Base-by-base conservation (phyloP, 2,113 vertebrate genomes). In the Jacana jacana region DNA sequence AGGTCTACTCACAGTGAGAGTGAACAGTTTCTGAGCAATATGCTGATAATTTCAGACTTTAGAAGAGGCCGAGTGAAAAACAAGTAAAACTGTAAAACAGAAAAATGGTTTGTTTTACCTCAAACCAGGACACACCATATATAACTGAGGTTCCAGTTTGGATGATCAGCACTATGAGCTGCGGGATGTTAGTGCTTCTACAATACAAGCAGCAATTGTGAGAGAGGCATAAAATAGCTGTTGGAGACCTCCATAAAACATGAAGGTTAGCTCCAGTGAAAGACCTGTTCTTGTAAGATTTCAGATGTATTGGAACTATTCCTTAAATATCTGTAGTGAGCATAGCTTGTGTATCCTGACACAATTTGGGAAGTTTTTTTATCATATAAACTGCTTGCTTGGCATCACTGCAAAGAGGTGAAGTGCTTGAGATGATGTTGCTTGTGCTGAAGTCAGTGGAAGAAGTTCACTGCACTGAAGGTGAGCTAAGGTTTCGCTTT, bases 351-450 rank as follows among this genome's bases (percentile, higher is more conserved):
- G 8, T 75, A 46, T 88, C 37, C 42, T 71, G 25, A 51, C 25
- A 15, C 8, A 54, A 69, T 83, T n/a, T 89, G 30, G 85, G 87
- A 42, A 52, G 18, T 77, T 77, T 51, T 44, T 9, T 76, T 25
- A 17, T 9, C 4, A 1, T 54, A 8, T 35, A 18, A 73, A 63
- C 71, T 69, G 22, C 22, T 63, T 81, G 49, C n/a, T 22, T 77
- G 27, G 46, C n/a, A 7, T 27, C 42, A 10, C 16, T 83, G 11
- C 0, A 0, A 57, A 64, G 33, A 35, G 17, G 35, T 70, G 44
- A 61, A 80, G 37, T 31, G 44, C 58, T 88, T 91, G 75, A 80
- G 65, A 57, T 71, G 4, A 3, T 73, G 9, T 6, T 91, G 82
- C 17, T 27, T 65, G 24, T 18, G 13, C 27, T 87, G 37, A 42